Percentiles rank a stretch among this genome's conserved stretches.
Evolutionary conservation across 2,113 vertebrate genomes (phyloP).

Genomic region (Gallinago media): DNA sequence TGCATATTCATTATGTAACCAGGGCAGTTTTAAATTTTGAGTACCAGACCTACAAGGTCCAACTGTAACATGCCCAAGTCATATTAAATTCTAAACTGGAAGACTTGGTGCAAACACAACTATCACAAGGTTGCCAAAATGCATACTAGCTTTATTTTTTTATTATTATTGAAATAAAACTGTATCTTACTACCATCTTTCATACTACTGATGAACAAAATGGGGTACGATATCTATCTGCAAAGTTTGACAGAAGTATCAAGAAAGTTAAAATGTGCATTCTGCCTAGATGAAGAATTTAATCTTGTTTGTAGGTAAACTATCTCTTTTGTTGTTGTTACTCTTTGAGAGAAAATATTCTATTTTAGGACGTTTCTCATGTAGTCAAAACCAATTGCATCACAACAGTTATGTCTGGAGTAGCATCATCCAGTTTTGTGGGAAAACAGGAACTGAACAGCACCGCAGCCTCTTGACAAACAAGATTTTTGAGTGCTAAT

Average conservation of each 20-base stretch:
- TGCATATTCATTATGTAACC: not conserved
- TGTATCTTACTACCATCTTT: not conserved
- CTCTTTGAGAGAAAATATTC: not conserved
- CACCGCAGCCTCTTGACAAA: not conserved
- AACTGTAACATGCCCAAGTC: not conserved
- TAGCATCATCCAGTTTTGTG: not conserved
- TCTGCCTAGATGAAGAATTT: not conserved
- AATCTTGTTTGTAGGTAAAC: not conserved
- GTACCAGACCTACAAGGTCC: not conserved
- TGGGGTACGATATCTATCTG: not conserved
- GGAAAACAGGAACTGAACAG: not conserved
- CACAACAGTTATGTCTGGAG: not conserved
- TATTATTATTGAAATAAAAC: not conserved
- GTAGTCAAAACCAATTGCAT: not conserved
- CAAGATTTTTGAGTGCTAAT: not conserved
- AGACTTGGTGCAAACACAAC: not conserved
- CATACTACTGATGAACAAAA: not conserved
- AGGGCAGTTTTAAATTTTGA: not conserved
- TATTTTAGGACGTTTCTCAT: not conserved
- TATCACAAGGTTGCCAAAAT: not conserved
- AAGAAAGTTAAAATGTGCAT: not conserved
- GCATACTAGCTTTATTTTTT: not conserved
- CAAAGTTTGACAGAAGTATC: not conserved
- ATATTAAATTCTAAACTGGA: not conserved
- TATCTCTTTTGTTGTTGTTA: not conserved